A percentile compares a stretch with the other conserved stretches of the same genome.
phyloP scores from a whole-genome alignment of 2,113 vertebrate species.

The Oplegnathus fasciatus region DNA sequence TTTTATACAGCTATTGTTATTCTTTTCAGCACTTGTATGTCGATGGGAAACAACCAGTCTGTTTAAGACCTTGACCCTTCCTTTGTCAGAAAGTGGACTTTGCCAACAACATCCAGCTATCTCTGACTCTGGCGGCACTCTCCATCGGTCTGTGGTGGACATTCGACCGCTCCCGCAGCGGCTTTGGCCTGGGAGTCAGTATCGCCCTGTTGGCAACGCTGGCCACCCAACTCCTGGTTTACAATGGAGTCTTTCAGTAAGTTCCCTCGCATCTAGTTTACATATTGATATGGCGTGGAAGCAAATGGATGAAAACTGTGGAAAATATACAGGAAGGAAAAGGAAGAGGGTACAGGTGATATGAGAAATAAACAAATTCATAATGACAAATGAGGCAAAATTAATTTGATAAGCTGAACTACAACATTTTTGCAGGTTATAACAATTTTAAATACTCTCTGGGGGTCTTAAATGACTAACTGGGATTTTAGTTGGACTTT shows the following conservation, averaged over 20 bases:
- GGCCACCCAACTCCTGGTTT: constrained; percentile 93
- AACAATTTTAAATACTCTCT: background rate
- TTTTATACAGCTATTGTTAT: background rate
- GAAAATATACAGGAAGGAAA: background rate
- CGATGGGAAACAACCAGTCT: background rate
- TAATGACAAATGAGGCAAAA: no score
- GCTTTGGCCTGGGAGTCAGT: constrained; percentile 93
- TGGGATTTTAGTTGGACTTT: background rate
- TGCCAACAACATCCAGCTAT: constrained; percentile 96
- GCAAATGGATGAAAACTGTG: background rate
- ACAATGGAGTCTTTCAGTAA: constrained; percentile 97
- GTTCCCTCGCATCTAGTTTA: constrained; percentile 61
- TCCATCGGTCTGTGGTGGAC: constrained; percentile 98
- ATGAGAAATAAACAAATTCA: background rate
- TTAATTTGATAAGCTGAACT: background rate
- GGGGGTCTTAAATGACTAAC: background rate
- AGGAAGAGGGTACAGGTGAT: background rate
- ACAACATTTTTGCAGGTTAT: background rate
- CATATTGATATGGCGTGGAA: background rate
- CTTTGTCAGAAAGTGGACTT: constrained; percentile 94
- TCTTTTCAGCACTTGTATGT: background rate
- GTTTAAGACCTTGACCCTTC: constrained; percentile 83
- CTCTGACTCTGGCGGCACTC: constrained; percentile 94
- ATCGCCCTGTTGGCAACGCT: constrained; percentile 93
- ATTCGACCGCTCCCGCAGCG: constrained; percentile 94